Conservation (phyloP, 2,888 invertebrate genomes). For the Scaptomyza reducta region DNA sequence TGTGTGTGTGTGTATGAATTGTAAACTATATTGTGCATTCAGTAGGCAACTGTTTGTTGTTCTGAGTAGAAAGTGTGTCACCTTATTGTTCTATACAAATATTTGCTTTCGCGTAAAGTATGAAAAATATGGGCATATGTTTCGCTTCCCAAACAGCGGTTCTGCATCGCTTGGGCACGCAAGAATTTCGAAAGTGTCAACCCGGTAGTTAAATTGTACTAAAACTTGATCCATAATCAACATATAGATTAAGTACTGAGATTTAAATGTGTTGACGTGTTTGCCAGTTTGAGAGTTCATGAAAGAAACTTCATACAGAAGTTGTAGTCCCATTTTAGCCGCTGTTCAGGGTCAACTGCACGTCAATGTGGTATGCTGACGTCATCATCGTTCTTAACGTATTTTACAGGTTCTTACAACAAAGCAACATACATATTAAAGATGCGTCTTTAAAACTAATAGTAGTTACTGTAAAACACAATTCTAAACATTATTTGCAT, state of each 20-base stretch:
- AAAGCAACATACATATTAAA: not conserved
- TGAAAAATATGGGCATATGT: constrained; percentile 31
- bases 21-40: constrained; percentile 54
- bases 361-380: constrained; percentile 10
- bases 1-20: constrained; percentile 25
- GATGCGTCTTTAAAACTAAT: not conserved
- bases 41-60: constrained; percentile 30
- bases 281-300: not conserved
- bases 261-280: constrained; percentile 6
- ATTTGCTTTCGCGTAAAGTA: constrained; percentile 45
- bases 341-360: constrained; percentile 36
- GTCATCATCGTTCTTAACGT: constrained; percentile 12
- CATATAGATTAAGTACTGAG: constrained; percentile 27
- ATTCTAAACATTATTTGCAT: not conserved
- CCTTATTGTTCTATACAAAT: constrained; percentile 63
- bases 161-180: constrained; percentile 49
- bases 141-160: constrained; percentile 7
- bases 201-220: constrained; percentile 19
- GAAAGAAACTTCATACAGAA: not conserved
- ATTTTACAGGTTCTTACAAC: not conserved
- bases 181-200: constrained; percentile 57
- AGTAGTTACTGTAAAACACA: not conserved
- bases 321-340: constrained; percentile 31
- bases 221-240: constrained; percentile 5
- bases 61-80: constrained; percentile 55